phyloP scores from a whole-genome alignment of 2,113 vertebrate species.

The Anser brachyrhynchus region DNA sequence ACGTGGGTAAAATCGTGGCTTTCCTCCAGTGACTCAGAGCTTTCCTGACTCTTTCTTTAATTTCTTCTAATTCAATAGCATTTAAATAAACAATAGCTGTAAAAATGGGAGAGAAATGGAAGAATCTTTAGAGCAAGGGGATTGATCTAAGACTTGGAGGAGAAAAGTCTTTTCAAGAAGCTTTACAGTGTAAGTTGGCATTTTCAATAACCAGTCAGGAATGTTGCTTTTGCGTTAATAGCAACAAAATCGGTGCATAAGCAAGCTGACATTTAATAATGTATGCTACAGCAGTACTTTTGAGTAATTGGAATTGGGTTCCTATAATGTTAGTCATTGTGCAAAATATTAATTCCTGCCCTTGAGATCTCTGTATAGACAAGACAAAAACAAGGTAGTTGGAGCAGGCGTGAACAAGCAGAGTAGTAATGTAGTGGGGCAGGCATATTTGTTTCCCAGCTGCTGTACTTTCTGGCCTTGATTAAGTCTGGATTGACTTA shows the following conservation, averaged over 20 bases:
- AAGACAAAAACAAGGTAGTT: not conserved
- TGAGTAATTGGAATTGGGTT: not conserved
- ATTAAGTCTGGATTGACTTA: not conserved
- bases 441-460: not conserved
- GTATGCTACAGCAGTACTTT: not conserved
- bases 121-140: not conserved
- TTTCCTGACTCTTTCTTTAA: not conserved
- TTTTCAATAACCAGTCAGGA: not conserved
- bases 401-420: not conserved
- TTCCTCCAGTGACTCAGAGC: not conserved
- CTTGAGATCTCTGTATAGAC: not conserved
- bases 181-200: not conserved
- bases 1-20: not conserved
- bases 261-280: conserved; percentile 7
- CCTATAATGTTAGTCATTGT: not conserved
- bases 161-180: not conserved
- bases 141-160: not conserved
- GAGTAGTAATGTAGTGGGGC: not conserved
- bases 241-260: not conserved
- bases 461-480: not conserved
- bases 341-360: not conserved
- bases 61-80: not conserved
- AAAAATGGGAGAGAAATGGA: not conserved
- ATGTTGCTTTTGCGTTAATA: not conserved
- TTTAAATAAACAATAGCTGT: not conserved